A percentile compares a stretch with the other conserved stretches of the same genome.
These are phyloP conservation scores for Pachydiplax longipennis DNA, from an alignment of 2,888 invertebrate species.

Conservation along the genomic window DNA sequence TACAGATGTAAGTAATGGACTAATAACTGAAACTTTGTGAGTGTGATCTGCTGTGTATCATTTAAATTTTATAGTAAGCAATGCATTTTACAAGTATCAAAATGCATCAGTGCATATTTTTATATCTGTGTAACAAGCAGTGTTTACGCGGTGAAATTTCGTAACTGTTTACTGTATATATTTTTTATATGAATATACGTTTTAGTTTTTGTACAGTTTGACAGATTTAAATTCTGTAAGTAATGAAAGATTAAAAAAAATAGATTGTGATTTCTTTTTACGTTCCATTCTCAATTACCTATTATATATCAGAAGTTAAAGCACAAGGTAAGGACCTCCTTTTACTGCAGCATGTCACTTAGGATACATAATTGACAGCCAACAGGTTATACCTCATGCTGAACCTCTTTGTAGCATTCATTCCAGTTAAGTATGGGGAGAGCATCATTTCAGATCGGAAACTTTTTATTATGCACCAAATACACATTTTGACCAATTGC, in stretches of 20 bases:
- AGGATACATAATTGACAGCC: no score
- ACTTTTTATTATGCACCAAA: no score
- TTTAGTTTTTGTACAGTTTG: background rate
- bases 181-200: conserved; percentile 5
- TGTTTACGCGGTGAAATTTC: background rate
- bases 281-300: background rate
- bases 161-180: background rate
- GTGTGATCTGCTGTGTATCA: background rate
- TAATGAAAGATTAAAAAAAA: background rate
- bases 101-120: background rate
- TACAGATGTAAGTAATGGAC: background rate
- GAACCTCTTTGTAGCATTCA: no score
- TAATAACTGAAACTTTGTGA: background rate
- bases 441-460: no score
- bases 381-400: no score
- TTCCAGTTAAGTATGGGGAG: no score
- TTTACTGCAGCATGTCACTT: no score
- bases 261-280: background rate
- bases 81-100: background rate
- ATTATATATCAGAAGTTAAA: no score
- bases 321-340: no score
- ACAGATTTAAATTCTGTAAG: background rate
- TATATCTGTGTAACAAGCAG: background rate
- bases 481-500: no score
- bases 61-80: background rate